Evolutionary conservation across 2,797 vertebrate genomes (phyloP).

Genomic region (Alectoris magna): DNA sequence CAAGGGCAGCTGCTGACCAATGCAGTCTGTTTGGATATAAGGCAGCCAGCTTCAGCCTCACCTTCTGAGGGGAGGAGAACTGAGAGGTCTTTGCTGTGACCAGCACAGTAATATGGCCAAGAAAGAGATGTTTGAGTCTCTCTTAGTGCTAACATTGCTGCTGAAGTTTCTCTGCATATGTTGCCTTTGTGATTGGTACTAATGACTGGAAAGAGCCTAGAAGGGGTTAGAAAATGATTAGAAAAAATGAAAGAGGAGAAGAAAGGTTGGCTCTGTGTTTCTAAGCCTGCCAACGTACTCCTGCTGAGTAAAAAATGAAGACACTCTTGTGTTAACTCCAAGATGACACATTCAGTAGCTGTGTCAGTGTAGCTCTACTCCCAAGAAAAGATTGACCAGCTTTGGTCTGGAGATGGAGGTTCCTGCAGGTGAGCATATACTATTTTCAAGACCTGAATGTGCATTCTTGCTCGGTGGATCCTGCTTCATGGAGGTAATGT

Average conservation of each 20-base stretch:
- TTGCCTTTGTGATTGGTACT: neutral
- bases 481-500: neutral
- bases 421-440: neutral
- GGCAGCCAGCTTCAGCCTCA: neutral
- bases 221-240: neutral
- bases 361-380: neutral
- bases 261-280: neutral
- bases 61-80: neutral
- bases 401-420: neutral
- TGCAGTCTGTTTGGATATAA: too few species aligned
- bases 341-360: neutral
- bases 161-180: neutral
- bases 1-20: fast-evolving
- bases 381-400: neutral
- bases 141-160: neutral
- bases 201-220: neutral
- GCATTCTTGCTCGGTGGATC: neutral
- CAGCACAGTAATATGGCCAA: neutral
- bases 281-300: neutral
- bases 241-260: neutral
- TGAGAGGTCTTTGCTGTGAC: neutral
- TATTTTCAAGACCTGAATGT: neutral
- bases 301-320: neutral
- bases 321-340: neutral
- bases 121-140: neutral